phyloP scores from a whole-genome alignment of 2,113 vertebrate genomes.

The Miniopterus natalensis region DNA sequence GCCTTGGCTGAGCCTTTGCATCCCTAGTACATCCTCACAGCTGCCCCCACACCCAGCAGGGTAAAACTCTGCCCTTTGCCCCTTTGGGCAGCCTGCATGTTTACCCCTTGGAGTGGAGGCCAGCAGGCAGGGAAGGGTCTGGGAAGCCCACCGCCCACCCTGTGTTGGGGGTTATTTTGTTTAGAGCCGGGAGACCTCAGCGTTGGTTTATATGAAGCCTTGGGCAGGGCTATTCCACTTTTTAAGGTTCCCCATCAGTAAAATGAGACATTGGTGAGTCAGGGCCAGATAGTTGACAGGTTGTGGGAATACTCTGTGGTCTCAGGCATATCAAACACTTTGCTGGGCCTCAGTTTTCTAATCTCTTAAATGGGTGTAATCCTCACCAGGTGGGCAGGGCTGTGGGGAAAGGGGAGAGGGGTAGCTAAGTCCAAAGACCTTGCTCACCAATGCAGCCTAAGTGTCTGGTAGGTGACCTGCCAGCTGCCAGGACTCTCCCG shows the following conservation, averaged over 20 bases:
- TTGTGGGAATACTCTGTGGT: background rate
- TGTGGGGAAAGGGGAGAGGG: background rate
- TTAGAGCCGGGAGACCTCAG: background rate
- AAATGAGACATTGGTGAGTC: background rate
- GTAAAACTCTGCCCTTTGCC: background rate
- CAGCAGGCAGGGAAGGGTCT: background rate
- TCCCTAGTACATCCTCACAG: background rate
- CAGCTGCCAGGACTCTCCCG: background rate
- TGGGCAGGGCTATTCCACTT: background rate
- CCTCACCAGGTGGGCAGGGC: background rate
- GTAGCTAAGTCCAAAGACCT: background rate
- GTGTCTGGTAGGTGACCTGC: background rate
- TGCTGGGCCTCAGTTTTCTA: slow-evolving; percentile 1
- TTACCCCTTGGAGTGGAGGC: background rate
- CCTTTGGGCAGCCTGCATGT: background rate
- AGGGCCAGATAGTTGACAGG: background rate
- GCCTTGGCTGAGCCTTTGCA: background rate
- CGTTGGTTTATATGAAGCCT: background rate
- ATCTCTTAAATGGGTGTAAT: background rate
- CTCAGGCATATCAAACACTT: background rate
- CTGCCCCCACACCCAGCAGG: background rate
- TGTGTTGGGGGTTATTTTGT: background rate
- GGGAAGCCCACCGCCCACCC: background rate
- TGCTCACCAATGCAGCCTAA: background rate
- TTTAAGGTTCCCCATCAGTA: slow-evolving; percentile 22